Evolutionary conservation across 2,113 vertebrate genomes (phyloP).

Genomic region (Xiphophorus maculatus): DNA sequence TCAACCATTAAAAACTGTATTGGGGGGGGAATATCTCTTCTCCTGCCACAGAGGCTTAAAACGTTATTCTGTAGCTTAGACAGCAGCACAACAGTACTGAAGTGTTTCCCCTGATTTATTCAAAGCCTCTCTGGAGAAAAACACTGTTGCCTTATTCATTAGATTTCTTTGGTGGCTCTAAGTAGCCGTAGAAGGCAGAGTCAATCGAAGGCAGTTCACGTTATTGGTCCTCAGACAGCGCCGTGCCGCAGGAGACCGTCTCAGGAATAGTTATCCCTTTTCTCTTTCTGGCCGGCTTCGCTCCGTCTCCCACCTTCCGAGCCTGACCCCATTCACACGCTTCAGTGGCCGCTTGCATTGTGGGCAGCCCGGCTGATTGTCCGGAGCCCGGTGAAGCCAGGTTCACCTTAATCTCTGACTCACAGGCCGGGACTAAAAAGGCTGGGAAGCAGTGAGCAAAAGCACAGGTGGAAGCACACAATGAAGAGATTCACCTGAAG

Average conservation of each 20-base stretch:
- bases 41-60: not conserved
- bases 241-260: slow-evolving; percentile 32
- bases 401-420: slow-evolving; percentile 26
- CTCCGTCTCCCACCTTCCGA: slow-evolving; percentile 33
- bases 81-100: not conserved
- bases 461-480: not conserved
- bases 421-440: slow-evolving; percentile 1
- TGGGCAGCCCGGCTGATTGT: slow-evolving; percentile 27
- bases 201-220: slow-evolving; percentile 7
- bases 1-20: not conserved
- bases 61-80: not conserved
- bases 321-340: slow-evolving; percentile 62
- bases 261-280: slow-evolving; percentile 26
- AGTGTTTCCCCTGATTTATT: slow-evolving; percentile 1
- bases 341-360: slow-evolving; percentile 32
- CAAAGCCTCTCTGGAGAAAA: not conserved
- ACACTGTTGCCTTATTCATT: slow-evolving; percentile 6
- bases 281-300: slow-evolving; percentile 23
- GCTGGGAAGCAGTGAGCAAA: not conserved
- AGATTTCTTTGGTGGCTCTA: not conserved
- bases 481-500: not conserved
- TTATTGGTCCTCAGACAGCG: slow-evolving; percentile 9
- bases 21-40: not conserved
- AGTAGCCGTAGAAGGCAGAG: slow-evolving; percentile 20
- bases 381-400: slow-evolving; percentile 8